Evolutionary conservation across 2,797 vertebrate genomes (phyloP).

Genomic region (Trichosurus vulpecula): DNA sequence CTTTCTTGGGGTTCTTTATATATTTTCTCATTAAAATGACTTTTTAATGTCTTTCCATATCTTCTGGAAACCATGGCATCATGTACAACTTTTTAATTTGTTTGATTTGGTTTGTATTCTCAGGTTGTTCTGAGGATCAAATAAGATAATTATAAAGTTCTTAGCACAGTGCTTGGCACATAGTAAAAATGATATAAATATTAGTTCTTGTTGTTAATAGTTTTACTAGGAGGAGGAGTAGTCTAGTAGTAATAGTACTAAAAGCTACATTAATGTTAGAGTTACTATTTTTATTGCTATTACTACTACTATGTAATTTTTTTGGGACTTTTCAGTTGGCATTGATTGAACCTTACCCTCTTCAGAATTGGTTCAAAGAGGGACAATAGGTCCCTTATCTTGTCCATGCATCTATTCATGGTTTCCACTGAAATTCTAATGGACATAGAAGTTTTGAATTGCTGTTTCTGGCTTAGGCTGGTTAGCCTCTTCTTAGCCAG

Average conservation of each 20-base stretch:
- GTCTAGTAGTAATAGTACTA: neutral
- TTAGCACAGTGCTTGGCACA: neutral
- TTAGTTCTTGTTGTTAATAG: neutral
- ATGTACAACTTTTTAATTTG: neutral
- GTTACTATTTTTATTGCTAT: neutral
- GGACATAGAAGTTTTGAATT: neutral
- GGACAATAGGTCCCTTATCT: neutral
- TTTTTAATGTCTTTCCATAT: neutral
- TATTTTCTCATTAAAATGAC: neutral
- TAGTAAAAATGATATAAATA: neutral
- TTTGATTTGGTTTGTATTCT: neutral
- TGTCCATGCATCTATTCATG: neutral
- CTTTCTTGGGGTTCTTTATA: neutral
- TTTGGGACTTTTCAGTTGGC: neutral
- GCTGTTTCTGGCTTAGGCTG: neutral
- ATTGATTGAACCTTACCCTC: neutral
- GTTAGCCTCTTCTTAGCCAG: neutral
- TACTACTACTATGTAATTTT: neutral
- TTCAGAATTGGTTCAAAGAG: neutral
- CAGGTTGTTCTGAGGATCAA: neutral
- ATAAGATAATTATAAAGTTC: neutral
- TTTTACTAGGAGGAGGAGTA: neutral
- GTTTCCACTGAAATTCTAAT: neutral
- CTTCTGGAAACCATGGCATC: neutral
- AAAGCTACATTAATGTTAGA: neutral